A percentile compares a stretch with the other conserved stretches of the same genome.
phyloP scores from a whole-genome alignment of 2,113 vertebrate genomes.

The Lepus timidus region DNA sequence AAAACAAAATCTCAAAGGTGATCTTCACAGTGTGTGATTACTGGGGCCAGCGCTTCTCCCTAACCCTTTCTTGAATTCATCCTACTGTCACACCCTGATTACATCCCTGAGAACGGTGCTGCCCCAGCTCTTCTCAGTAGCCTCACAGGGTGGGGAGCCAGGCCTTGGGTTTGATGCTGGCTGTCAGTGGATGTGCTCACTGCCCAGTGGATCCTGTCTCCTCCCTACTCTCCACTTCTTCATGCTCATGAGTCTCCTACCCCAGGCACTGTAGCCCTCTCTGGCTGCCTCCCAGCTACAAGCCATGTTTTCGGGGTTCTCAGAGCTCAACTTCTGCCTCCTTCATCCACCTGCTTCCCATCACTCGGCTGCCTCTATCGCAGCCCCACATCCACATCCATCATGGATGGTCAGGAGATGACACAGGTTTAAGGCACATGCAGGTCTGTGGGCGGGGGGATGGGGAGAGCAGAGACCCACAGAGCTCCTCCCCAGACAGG shows the following conservation, averaged over 20 bases:
- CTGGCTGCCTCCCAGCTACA: not conserved
- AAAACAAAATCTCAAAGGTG: not conserved
- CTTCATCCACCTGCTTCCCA: not conserved
- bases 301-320: not conserved
- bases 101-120: not conserved
- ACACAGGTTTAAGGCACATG: not conserved
- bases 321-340: not conserved
- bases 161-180: not conserved
- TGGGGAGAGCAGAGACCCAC: not conserved
- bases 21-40: not conserved
- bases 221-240: not conserved
- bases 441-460: accelerated
- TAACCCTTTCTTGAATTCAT: too few species aligned
- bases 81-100: not conserved
- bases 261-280: not conserved
- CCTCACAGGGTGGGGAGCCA: not conserved
- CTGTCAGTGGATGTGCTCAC: not conserved
- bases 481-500: not conserved
- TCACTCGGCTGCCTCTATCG: not conserved
- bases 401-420: not conserved
- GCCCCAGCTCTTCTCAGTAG: not conserved
- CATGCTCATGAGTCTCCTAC: not conserved
- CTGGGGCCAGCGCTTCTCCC: accelerated
- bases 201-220: not conserved
- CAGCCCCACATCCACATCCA: too few species aligned